Evolutionary conservation across 2,888 invertebrate species (phyloP).

Genomic region (Philhelius pedissequus): DNA sequence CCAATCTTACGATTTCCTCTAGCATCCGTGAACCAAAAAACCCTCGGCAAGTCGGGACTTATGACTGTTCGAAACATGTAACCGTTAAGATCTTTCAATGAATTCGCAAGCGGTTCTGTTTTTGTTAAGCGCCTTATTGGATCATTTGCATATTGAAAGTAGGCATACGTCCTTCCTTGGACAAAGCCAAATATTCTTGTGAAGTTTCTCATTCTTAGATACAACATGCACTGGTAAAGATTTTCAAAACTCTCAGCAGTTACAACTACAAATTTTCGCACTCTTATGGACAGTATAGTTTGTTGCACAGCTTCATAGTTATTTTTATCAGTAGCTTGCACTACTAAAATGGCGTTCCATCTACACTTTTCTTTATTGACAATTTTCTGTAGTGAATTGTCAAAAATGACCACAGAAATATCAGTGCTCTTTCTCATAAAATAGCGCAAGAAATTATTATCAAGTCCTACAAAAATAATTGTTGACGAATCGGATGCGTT

Average conservation of each 20-base stretch:
- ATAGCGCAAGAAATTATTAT: not conserved
- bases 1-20: not conserved
- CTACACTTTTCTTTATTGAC: not conserved
- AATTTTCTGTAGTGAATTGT: not conserved
- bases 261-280: slow-evolving; percentile 17
- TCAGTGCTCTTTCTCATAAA: not conserved
- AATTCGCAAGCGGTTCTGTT: not conserved
- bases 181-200: slow-evolving; percentile 29
- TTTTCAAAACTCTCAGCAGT: not conserved
- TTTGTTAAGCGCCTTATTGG: not conserved
- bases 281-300: not conserved
- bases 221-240: not conserved
- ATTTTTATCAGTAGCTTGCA: not conserved
- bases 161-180: not conserved
- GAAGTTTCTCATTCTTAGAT: not conserved
- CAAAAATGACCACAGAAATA: not conserved
- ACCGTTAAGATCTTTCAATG: slow-evolving; percentile 29
- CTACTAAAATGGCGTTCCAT: not conserved
- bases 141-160: slow-evolving; percentile 14
- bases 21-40: slow-evolving; percentile 2
- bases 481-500: not conserved
- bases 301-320: not conserved
- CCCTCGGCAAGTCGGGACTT: not conserved
- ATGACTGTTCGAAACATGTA: slow-evolving; percentile 25
- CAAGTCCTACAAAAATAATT: not conserved